These are phyloP conservation scores for Salpingus planirostris DNA, from an alignment of 2,888 invertebrate species.

Conservation along the genomic window DNA sequence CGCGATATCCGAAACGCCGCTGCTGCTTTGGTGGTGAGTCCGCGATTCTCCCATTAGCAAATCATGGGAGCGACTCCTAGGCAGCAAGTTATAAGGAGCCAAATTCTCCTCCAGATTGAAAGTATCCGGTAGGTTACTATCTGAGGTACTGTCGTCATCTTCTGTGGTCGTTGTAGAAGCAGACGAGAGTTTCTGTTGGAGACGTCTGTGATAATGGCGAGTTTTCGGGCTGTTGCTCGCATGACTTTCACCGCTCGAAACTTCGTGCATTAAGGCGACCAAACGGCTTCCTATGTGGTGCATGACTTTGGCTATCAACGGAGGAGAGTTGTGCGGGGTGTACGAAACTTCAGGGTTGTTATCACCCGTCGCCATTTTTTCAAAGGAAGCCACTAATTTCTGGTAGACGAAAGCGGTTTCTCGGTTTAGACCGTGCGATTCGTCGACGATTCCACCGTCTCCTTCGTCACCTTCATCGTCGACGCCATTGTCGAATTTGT, in stretches of 20 bases:
- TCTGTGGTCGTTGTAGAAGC: slow-evolving; percentile 56
- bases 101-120: slow-evolving; percentile 42
- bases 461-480: slow-evolving; percentile 52
- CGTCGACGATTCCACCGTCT: slow-evolving; percentile 45
- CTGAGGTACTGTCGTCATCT: slow-evolving; percentile 65
- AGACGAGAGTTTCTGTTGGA: slow-evolving; percentile 51
- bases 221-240: slow-evolving; percentile 53
- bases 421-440: slow-evolving; percentile 47
- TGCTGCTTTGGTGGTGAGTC: slow-evolving; percentile 42
- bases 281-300: slow-evolving; percentile 81
- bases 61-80: slow-evolving; percentile 77
- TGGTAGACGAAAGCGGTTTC: slow-evolving; percentile 85
- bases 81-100: slow-evolving; percentile 49
- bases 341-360: slow-evolving; percentile 23
- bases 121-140: slow-evolving; percentile 41
- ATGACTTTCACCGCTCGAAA: slow-evolving; percentile 64
- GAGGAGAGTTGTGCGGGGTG: slow-evolving; percentile 61
- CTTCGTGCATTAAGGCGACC: slow-evolving; percentile 87
- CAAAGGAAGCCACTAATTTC: slow-evolving; percentile 75
- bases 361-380: slow-evolving; percentile 58
- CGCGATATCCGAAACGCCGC: slow-evolving; percentile 46
- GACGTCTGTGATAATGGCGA: slow-evolving; percentile 48
- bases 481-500: slow-evolving; percentile 65
- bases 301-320: slow-evolving; percentile 84
- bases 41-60: slow-evolving; percentile 56